These are phyloP conservation scores for Oligia latruncula DNA, from an alignment of 2,888 invertebrate genomes.

Conservation along the genomic window DNA sequence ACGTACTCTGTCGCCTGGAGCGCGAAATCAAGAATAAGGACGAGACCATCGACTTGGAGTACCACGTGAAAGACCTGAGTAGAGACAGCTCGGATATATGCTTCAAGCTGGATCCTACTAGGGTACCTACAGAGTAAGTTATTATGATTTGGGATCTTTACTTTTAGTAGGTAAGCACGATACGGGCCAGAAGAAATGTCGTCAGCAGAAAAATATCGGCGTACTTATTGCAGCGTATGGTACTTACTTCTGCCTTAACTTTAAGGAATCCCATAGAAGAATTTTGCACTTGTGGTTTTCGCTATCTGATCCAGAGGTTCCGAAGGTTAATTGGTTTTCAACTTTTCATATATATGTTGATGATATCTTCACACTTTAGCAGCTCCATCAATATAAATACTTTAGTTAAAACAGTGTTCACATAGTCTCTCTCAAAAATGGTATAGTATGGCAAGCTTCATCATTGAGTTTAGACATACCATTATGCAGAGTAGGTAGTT, in stretches of 20 bases:
- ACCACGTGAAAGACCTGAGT: slow-evolving; percentile 93
- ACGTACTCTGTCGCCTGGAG: slow-evolving; percentile 92
- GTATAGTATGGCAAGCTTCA: not conserved
- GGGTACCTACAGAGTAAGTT: slow-evolving; percentile 92
- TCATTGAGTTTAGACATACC: not conserved
- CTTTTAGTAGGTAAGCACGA: not conserved
- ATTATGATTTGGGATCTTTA: not conserved
- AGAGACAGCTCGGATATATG: slow-evolving; percentile 94
- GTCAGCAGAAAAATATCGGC: not conserved
- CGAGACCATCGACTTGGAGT: slow-evolving; percentile 94
- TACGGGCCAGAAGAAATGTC: not conserved
- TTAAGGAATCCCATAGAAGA: not conserved
- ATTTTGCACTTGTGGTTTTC: not conserved
- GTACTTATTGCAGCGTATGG: not conserved
- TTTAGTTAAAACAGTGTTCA: not conserved
- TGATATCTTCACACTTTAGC: not conserved
- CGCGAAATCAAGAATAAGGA: slow-evolving; percentile 95
- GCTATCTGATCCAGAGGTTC: not conserved
- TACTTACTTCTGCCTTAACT: not conserved
- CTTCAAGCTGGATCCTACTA: slow-evolving; percentile 94
- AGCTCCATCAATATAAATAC: not conserved
- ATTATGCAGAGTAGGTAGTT: not conserved
- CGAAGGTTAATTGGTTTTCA: not conserved
- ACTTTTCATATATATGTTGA: not conserved
- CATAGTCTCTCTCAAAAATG: not conserved